Evolutionary conservation across 2,888 invertebrate species (phyloP).

Genomic region (Ectropis crepuscularia): DNA sequence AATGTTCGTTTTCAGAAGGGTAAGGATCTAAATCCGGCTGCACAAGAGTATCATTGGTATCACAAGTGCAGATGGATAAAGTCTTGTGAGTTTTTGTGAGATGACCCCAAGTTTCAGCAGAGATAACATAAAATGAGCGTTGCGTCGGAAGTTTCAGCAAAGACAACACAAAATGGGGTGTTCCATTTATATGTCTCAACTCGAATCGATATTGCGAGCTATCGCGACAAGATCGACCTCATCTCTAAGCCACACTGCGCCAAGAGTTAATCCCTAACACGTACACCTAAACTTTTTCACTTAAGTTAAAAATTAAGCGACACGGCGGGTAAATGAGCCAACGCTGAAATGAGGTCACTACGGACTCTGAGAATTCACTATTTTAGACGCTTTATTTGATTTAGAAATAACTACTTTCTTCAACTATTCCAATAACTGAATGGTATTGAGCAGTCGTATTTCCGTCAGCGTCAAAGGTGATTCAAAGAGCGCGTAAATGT

Average conservation of each 20-base stretch:
- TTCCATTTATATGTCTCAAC: not conserved
- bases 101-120: too few species aligned
- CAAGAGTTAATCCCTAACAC: conserved; percentile 21
- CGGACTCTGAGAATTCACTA: conserved; percentile 49
- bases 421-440: not conserved
- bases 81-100: too few species aligned
- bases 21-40: too few species aligned
- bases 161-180: too few species aligned
- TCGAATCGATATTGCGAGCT: not conserved
- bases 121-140: too few species aligned
- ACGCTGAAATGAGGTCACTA: conserved; percentile 52
- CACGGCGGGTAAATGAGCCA: conserved; percentile 61
- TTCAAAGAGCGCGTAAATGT: too few species aligned
- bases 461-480: too few species aligned
- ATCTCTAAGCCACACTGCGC: conserved; percentile 18
- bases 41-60: too few species aligned
- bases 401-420: not conserved
- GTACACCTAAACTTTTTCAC: conserved; percentile 51
- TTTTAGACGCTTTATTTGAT: conserved; percentile 16
- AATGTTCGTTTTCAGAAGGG: too few species aligned
- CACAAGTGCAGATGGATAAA: too few species aligned
- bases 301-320: conserved; percentile 67
- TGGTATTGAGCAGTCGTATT: not conserved
- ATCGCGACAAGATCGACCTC: not conserved
- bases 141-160: too few species aligned